Conservation (phyloP, 2,113 vertebrate genomes). For the Lepus europaeus region DNA sequence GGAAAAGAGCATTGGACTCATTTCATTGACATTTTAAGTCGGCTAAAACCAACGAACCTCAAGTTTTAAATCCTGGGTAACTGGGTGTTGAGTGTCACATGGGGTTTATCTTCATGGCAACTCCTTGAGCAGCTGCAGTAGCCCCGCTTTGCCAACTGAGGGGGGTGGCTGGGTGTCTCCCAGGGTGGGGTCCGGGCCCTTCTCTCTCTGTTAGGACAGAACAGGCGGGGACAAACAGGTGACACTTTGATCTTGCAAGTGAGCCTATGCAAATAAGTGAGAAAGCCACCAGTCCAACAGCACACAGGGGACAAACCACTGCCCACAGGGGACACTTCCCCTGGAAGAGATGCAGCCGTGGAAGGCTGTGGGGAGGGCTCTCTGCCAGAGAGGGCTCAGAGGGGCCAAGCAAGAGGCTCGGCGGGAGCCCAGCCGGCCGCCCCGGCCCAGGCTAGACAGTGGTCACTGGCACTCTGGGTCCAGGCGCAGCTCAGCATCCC, state of each 20-base stretch:
- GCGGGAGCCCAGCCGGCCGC: background rate
- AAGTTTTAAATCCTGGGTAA: background rate
- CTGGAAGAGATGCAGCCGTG: background rate
- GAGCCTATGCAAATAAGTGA: background rate
- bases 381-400: background rate
- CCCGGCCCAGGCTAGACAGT: too few species aligned
- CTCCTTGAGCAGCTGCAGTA: rapidly evolving
- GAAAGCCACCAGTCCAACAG: background rate
- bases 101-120: rapidly evolving
- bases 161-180: rapidly evolving
- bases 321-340: background rate
- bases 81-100: rapidly evolving
- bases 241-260: too few species aligned
- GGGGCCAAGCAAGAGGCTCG: background rate
- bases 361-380: background rate
- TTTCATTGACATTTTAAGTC: background rate
- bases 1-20: background rate
- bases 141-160: too few species aligned
- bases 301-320: background rate
- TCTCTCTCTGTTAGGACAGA: background rate
- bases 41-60: background rate
- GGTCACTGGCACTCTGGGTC: background rate
- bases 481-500: background rate
- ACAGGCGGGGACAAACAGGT: background rate
- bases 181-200: background rate